These are phyloP conservation scores for Rhabdophis nuchalis DNA, from an alignment of 2,797 vertebrate genomes.

Conservation along the genomic window DNA sequence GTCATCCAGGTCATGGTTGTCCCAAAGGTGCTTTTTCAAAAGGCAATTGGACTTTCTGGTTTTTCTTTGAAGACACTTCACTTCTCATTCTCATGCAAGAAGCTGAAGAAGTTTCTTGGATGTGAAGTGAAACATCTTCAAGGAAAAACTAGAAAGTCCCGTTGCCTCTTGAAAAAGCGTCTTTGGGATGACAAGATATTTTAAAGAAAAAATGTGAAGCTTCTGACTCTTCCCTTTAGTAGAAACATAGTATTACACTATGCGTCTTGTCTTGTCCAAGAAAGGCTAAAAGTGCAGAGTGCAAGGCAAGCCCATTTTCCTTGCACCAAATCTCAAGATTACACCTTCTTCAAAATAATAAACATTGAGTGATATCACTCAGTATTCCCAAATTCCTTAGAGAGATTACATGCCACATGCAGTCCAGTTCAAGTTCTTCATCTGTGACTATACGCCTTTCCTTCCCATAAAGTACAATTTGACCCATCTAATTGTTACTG, in stretches of 20 bases:
- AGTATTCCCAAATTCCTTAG: not conserved
- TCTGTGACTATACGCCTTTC: not conserved
- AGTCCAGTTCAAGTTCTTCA: not conserved
- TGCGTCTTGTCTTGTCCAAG: constrained; percentile 46
- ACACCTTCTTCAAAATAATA: constrained; percentile 37
- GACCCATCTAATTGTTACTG: not conserved
- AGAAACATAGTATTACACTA: constrained; percentile 47
- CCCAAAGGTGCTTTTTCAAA: not conserved
- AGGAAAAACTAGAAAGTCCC: not conserved
- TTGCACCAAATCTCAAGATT: constrained; percentile 45
- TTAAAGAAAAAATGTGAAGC: constrained; percentile 55
- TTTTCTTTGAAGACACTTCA: too few species aligned
- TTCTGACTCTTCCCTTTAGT: constrained; percentile 54
- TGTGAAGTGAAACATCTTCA: too few species aligned
- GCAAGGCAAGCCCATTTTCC: constrained; percentile 37
- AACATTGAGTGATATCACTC: constrained; percentile 17
- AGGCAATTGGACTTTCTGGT: not conserved
- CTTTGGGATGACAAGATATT: constrained; percentile 35
- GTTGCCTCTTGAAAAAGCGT: not conserved
- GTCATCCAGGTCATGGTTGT: not conserved
- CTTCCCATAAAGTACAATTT: not conserved
- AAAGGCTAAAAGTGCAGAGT: constrained; percentile 57
- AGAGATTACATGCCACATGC: not conserved
- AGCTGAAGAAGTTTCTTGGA: not conserved
- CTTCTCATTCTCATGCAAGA: too few species aligned